phyloP scores from a whole-genome alignment of 2,797 vertebrate genomes.

The Chiroxiphia lanceolata region DNA sequence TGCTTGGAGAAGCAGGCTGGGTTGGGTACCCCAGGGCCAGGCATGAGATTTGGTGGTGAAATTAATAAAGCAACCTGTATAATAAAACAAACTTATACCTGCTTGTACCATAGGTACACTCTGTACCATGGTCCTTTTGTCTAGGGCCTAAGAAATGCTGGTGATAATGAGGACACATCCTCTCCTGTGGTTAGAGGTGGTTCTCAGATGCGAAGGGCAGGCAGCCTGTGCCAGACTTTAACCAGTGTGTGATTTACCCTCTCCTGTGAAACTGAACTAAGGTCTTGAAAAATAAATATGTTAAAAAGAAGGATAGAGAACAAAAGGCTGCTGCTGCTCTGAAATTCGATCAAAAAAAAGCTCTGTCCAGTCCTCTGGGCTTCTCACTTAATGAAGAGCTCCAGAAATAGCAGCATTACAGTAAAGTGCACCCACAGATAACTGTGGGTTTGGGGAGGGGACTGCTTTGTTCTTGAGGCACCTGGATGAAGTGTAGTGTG shows the following conservation, averaged over 20 bases:
- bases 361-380: not conserved
- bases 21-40: not conserved
- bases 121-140: not conserved
- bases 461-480: not conserved
- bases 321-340: constrained; percentile 9
- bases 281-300: constrained; percentile 20
- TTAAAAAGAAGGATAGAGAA: not conserved
- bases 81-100: not conserved
- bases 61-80: not conserved
- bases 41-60: rapidly evolving
- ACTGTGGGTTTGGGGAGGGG: not conserved
- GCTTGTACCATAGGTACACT: not conserved
- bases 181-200: not conserved
- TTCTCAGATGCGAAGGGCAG: not conserved
- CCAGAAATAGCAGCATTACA: not conserved
- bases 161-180: not conserved
- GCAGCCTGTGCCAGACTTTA: not conserved
- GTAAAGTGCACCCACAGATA: not conserved
- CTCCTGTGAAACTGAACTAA: not conserved
- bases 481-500: not conserved
- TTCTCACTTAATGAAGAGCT: not conserved
- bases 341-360: not conserved
- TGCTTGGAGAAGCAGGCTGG: not conserved
- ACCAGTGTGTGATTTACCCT: not conserved
- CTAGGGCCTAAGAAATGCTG: not conserved